A percentile compares a stretch with the other conserved stretches of the same genome.
Conservation (phyloP, 2,888 invertebrate genomes). For the Lottia scabra region DNA sequence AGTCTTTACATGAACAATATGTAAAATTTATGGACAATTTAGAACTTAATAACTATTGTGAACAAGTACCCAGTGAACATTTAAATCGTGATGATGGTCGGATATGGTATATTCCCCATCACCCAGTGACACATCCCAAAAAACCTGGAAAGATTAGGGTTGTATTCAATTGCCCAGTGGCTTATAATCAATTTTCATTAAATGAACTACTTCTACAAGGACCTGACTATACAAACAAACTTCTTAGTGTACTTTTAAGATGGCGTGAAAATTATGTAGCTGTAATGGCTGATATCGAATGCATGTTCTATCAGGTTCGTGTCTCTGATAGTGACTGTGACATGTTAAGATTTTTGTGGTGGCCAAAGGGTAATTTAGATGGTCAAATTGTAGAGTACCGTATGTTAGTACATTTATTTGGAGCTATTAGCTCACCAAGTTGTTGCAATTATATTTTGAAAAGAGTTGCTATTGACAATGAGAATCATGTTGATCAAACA, state of each 20-base stretch:
- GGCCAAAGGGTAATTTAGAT: neutral
- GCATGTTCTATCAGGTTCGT: slow-evolving; percentile 29
- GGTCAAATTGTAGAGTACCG: slow-evolving; percentile 12
- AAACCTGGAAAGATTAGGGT: slow-evolving; percentile 25
- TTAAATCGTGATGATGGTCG: neutral
- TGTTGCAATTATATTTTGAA: slow-evolving; percentile 17
- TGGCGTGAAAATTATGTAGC: slow-evolving; percentile 28
- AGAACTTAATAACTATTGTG: slow-evolving; percentile 21
- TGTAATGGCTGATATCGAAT: slow-evolving; percentile 28
- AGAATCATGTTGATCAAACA: neutral
- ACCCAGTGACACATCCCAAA: slow-evolving; percentile 4
- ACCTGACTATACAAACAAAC: slow-evolving; percentile 24
- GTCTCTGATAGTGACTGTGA: slow-evolving; percentile 20
- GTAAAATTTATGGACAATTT: slow-evolving; percentile 17
- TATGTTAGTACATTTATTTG: slow-evolving; percentile 19
- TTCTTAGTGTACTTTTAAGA: slow-evolving; percentile 27
- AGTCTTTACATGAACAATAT: slow-evolving; percentile 16
- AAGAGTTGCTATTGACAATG: slow-evolving; percentile 1
- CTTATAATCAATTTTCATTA: slow-evolving; percentile 17
- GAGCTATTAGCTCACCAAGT: slow-evolving; percentile 15
- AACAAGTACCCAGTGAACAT: slow-evolving; percentile 3
- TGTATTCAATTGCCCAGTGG: slow-evolving; percentile 33
- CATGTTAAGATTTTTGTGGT: slow-evolving; percentile 25
- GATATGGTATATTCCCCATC: slow-evolving; percentile 20
- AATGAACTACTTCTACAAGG: slow-evolving; percentile 28